Evolutionary conservation across 2,797 vertebrate genomes (phyloP).

Genomic region (Sebastes jordani): DNA sequence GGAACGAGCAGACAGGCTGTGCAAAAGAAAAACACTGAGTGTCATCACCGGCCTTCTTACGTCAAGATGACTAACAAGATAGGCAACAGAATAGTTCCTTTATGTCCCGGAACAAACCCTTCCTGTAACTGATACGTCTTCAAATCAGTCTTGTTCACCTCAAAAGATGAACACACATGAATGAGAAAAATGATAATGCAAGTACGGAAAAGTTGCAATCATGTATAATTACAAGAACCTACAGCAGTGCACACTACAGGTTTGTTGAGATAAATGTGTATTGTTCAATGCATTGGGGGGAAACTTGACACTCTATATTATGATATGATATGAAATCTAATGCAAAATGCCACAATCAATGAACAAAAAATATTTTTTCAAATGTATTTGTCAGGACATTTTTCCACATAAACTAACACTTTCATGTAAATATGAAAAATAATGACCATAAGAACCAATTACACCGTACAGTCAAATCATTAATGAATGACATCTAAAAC

Average conservation of each 20-base stretch:
- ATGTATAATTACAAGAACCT: not conserved
- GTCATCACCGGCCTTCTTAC: conserved; percentile 49
- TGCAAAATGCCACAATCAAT: not conserved
- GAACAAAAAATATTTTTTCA: not conserved
- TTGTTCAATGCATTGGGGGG: not conserved
- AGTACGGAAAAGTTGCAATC: not conserved
- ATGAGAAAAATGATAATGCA: not conserved
- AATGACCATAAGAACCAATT: not conserved
- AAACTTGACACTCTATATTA: not conserved
- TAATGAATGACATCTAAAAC: not conserved
- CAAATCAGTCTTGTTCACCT: conserved; percentile 10
- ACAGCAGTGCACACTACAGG: not conserved
- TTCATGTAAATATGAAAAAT: not conserved
- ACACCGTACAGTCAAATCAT: not conserved
- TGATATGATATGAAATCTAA: not conserved
- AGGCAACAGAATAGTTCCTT: conserved; percentile 52
- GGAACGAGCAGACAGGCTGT: not conserved
- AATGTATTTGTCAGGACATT: not conserved
- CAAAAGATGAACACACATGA: conserved; percentile 4
- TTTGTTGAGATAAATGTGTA: not conserved
- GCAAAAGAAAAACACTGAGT: conserved; percentile 38
- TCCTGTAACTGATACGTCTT: conserved; percentile 45
- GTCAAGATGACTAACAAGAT: conserved; percentile 74
- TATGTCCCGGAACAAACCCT: conserved; percentile 50
- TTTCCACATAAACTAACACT: not conserved